These are phyloP conservation scores for Glaucidium brasilianum DNA, from an alignment of 2,113 vertebrate genomes.

Conservation along the genomic window DNA sequence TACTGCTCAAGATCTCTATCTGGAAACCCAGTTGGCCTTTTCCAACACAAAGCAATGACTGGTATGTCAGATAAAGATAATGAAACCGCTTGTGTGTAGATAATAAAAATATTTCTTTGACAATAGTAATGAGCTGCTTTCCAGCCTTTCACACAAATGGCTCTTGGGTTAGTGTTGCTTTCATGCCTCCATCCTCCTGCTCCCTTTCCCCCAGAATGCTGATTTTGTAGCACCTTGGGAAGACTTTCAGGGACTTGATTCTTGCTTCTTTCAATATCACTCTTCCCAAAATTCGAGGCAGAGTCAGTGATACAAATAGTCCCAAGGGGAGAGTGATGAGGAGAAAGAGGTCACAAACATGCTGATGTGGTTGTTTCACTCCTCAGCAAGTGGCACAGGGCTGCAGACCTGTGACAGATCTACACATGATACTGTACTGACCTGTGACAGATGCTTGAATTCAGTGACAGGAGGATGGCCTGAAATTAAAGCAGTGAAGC, in stretches of 20 bases:
- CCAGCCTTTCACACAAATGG: neutral
- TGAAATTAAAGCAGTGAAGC: neutral
- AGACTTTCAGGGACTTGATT: neutral
- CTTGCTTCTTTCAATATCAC: neutral
- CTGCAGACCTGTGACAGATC: neutral
- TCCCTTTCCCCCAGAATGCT: neutral
- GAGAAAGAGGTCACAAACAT: neutral
- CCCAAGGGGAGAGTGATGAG: neutral
- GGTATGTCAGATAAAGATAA: neutral
- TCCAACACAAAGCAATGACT: neutral
- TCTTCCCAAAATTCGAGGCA: neutral
- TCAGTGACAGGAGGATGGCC: neutral
- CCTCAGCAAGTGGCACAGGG: neutral
- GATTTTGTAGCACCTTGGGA: neutral
- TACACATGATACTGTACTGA: neutral
- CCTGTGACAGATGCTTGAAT: neutral
- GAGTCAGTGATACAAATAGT: neutral
- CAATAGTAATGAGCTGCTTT: neutral
- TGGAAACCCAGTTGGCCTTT: neutral
- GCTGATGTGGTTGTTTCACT: rapidly evolving
- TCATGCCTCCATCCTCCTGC: neutral
- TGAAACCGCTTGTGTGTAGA: neutral
- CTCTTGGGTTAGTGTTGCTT: neutral
- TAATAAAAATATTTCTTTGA: neutral
- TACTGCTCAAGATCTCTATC: neutral